phyloP scores from a whole-genome alignment of 2,888 invertebrate species.

The Amphipyra berbera region DNA sequence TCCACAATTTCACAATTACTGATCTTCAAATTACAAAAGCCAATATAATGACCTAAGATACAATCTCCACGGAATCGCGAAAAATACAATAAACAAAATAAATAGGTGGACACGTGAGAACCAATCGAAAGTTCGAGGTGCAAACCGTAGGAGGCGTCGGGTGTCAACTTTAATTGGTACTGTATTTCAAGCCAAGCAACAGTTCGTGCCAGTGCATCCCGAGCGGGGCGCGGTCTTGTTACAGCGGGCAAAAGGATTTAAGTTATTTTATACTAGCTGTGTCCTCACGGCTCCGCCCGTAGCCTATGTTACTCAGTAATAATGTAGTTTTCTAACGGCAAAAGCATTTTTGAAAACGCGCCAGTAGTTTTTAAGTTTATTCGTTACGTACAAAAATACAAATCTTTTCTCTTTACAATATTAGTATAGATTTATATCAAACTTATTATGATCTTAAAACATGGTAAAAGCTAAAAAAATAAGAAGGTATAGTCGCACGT shows the following conservation, averaged over 20 bases:
- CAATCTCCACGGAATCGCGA: conserved; percentile 21
- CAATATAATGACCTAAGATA: conserved; percentile 19
- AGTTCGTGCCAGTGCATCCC: conserved; percentile 78
- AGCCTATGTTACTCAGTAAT: too few relatives aligned
- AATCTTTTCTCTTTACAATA: too few relatives aligned
- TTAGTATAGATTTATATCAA: too few relatives aligned
- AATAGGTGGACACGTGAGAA: conserved; percentile 72
- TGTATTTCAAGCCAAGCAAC: conserved; percentile 82
- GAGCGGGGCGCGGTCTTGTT: conserved; percentile 58
- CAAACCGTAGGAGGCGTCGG: conserved; percentile 80
- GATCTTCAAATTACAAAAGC: neutral
- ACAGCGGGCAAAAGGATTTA: conserved; percentile 54
- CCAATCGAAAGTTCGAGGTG: conserved; percentile 78
- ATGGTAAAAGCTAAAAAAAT: too few relatives aligned
- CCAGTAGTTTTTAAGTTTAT: too few relatives aligned
- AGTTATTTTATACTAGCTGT: too few relatives aligned
- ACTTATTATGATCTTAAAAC: too few relatives aligned
- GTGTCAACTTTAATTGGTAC: conserved; percentile 88
- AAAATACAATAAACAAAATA: conserved; percentile 50
- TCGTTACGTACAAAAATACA: too few relatives aligned
- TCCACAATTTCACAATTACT: neutral
- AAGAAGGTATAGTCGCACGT: too few relatives aligned
- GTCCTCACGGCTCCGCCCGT: too few relatives aligned
- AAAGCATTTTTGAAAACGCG: too few relatives aligned
- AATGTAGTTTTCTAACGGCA: too few relatives aligned